Evolutionary conservation across 2,113 vertebrate species (phyloP).

Genomic region (Poeciliopsis occidentalis): DNA sequence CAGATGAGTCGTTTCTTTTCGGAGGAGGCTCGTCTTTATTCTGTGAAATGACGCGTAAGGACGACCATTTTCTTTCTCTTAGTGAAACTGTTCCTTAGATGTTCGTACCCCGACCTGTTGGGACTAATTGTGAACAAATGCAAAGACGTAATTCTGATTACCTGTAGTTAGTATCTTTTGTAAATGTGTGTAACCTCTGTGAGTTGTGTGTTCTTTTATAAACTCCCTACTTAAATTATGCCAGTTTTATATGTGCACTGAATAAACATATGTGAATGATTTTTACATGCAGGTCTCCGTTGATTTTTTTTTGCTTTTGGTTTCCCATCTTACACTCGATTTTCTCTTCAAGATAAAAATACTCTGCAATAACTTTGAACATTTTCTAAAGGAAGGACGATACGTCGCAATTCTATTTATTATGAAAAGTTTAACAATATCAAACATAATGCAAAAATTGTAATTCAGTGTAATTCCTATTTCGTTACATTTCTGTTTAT

Average conservation of each 20-base stretch:
- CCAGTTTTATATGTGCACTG: conserved; percentile 71
- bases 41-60: conserved; percentile 5
- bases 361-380: neutral
- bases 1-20: neutral
- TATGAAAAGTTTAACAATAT: no score
- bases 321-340: neutral
- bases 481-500: no score
- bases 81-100: conserved; percentile 1
- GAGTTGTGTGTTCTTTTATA: conserved; percentile 44
- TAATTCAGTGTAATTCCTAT: no score
- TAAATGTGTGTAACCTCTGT: conserved; percentile 52
- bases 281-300: conserved; percentile 14
- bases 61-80: neutral
- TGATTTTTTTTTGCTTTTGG: neutral
- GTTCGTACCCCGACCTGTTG: no score
- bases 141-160: conserved; percentile 56
- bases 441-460: no score
- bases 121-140: conserved; percentile 6
- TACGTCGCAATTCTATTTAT: neutral
- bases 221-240: conserved; percentile 72
- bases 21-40: neutral
- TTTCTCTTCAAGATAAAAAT: neutral
- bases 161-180: conserved; percentile 29
- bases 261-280: conserved; percentile 69
- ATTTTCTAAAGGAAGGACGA: neutral